phyloP scores from a whole-genome alignment of 1,140 invertebrate species.

The Anthonomus grandis region DNA sequence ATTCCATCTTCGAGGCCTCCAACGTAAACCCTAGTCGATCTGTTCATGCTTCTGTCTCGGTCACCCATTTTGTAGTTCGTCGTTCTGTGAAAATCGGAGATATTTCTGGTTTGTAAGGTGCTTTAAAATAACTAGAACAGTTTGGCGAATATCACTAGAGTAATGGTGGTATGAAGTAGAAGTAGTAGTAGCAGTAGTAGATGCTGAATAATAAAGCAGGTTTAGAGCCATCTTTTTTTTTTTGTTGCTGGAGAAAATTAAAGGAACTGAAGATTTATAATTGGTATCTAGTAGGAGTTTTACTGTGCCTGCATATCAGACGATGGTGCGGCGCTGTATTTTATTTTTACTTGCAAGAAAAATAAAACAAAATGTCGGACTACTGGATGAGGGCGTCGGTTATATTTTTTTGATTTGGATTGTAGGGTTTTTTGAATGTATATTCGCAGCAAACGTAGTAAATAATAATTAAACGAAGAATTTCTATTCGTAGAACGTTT shows the following conservation, averaged over 20 bases:
- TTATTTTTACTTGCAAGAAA: slow-evolving; percentile 14
- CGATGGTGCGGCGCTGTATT: slow-evolving; percentile 21
- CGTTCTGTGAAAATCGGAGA: slow-evolving; percentile 47
- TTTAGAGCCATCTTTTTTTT: slow-evolving; percentile 26
- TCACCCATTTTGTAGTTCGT: slow-evolving; percentile 38
- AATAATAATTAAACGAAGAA: slow-evolving; percentile 43
- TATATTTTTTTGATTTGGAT: slow-evolving; percentile 11
- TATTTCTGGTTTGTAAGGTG: slow-evolving; percentile 37
- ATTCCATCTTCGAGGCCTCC: slow-evolving; percentile 77
- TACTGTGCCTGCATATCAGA: slow-evolving; percentile 28
- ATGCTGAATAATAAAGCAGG: slow-evolving; percentile 27
- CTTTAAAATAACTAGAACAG: slow-evolving; percentile 34
- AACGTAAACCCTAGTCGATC: slow-evolving; percentile 77
- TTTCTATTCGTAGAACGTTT: slow-evolving; percentile 43
- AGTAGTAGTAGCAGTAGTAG: too few relatives aligned
- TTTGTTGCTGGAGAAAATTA: slow-evolving; percentile 21
- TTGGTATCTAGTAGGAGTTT: slow-evolving; percentile 19
- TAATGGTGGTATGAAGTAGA: slow-evolving; percentile 28
- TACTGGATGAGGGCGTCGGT: slow-evolving; percentile 30
- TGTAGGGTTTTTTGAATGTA: slow-evolving; percentile 33
- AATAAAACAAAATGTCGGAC: slow-evolving; percentile 43
- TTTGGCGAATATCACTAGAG: slow-evolving; percentile 45
- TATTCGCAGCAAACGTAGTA: slow-evolving; percentile 46
- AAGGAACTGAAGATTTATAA: slow-evolving; percentile 27
- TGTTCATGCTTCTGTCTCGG: slow-evolving; percentile 48